Base-by-base conservation (phyloP, 2,797 vertebrate species). In the Gouania willdenowi region DNA sequence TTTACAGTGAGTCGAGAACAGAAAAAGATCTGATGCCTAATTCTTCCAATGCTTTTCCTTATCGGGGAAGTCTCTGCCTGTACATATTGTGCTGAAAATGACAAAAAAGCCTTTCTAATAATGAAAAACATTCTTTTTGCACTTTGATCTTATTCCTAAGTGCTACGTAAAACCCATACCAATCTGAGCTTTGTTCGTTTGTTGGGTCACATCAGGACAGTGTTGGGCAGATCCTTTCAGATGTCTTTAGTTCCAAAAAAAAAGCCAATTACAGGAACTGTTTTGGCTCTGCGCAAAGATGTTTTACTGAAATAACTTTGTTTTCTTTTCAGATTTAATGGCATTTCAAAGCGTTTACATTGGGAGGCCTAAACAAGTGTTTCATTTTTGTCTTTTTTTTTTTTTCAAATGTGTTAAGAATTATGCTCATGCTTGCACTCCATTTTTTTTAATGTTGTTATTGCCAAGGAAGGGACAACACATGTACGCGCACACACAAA, bases 311-410 rank as follows among this genome's bases (percentile, higher is more conserved):
- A 28, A 36, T 42, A 35, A 54, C 33, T 63, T 20, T 65, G 26
- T 55, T 47, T 68, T n/a, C n/a, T n/a, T n/a, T 54, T 28, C 63
- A 41, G 35, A 52, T 68, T 73, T 68, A 61, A 75, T 60, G 72
- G 45, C 60, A 73, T 82, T 83, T 82, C 52, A 68, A 53, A 46
- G 70, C 53, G 77, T 85, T 86, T 83, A 82, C 83, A 85, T 66
- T 51, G 30, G 53, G 58, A 55, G 53, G 72, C 41, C 45, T 77
- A 75, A 66, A 77, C 62, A 77, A 66, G 52, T 67, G 53, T 69
- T 51, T 4, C 11, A 39, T 63, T 66, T 63, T 48, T 67, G 49
- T 63, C 43, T 75, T 43, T 63, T 48, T 67, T 49, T 63, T 43
- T 75, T 43, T 70, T 59, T 78, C 57, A 36, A 77, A 70, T 71